Evolutionary conservation across 2,888 invertebrate genomes (phyloP).

Genomic region (Amphipoea lucens): DNA sequence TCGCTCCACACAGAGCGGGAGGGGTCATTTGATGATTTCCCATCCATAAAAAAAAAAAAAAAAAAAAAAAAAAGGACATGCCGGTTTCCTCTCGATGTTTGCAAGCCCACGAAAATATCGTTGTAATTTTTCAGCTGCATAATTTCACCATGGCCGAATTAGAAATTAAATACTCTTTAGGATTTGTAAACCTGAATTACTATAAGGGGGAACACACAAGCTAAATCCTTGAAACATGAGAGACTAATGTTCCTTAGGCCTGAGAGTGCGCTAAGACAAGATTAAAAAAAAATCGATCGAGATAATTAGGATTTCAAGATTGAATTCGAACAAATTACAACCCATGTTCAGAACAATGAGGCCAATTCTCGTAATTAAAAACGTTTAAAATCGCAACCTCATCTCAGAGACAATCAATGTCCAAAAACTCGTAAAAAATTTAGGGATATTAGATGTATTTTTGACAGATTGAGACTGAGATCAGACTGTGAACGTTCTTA

Average conservation of each 20-base stretch:
- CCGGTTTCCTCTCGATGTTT: no score
- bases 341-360: not conserved
- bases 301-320: not conserved
- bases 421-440: no score
- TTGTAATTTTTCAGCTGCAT: not conserved
- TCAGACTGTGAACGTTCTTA: no score
- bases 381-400: no score
- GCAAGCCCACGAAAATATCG: not conserved
- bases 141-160: not conserved
- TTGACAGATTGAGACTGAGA: no score
- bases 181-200: not conserved
- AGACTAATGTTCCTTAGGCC: not conserved
- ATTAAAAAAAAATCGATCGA: not conserved
- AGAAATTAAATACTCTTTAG: not conserved
- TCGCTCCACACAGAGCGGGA: no score
- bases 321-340: not conserved
- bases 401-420: no score
- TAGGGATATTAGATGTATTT: no score
- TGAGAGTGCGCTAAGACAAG: not conserved
- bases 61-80: no score
- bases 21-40: no score
- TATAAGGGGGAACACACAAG: not conserved
- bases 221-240: not conserved
- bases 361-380: no score
- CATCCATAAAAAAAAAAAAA: no score